Conservation (phyloP, 2,797 vertebrate species). For the Xyrichtys novacula region DNA sequence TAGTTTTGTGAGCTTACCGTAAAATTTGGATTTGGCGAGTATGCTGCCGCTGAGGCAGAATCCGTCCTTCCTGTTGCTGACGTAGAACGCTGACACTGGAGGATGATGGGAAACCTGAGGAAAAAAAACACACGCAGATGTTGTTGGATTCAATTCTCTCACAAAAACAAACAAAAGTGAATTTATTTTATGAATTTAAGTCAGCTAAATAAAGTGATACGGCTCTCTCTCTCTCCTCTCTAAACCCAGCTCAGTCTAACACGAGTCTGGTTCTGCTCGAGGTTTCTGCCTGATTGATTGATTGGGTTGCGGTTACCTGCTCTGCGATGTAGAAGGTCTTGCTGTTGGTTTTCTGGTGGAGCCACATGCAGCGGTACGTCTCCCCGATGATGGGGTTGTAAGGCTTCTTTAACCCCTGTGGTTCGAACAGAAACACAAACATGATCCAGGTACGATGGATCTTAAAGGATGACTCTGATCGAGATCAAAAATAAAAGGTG, state of each 20-base stretch:
- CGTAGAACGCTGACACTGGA: slow-evolving; percentile 97
- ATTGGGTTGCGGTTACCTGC: slow-evolving; percentile 84
- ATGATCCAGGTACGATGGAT: not conserved
- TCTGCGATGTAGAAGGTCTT: slow-evolving; percentile 99
- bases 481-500: too few relatives aligned
- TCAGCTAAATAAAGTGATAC: too few relatives aligned
- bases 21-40: slow-evolving; percentile 99
- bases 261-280: too few relatives aligned
- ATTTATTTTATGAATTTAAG: not conserved
- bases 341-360: slow-evolving; percentile 95
- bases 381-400: slow-evolving; percentile 99
- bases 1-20: slow-evolving; percentile 83
- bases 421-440: not conserved
- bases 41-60: slow-evolving; percentile 99
- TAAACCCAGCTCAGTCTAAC: too few relatives aligned
- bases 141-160: not conserved
- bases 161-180: not conserved
- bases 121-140: slow-evolving; percentile 18
- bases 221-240: too few relatives aligned
- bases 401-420: slow-evolving; percentile 96
- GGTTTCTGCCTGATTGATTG: too few relatives aligned
- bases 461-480: too few relatives aligned
- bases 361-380: slow-evolving; percentile 97
- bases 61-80: slow-evolving; percentile 98
- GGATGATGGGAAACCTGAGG: slow-evolving; percentile 97